Evolutionary conservation across 2,113 vertebrate species (phyloP).

Genomic region (Oryzias celebensis): DNA sequence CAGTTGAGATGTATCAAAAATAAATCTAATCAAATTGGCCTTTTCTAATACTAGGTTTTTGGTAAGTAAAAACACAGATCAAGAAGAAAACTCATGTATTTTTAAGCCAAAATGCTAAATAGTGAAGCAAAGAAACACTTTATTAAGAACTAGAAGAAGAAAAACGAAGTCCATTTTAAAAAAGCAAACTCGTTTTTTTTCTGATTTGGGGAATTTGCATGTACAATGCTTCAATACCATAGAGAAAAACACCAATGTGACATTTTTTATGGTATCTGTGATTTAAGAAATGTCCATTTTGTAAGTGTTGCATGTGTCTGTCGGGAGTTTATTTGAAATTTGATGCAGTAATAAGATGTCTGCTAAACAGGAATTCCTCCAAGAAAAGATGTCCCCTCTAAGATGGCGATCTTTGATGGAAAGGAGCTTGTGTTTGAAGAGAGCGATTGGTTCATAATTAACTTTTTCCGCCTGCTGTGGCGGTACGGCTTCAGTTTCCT

Average conservation of each 20-base stretch:
- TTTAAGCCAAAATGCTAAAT: no score
- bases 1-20: no score
- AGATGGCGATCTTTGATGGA: slow-evolving; percentile 85
- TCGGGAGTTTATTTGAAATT: not conserved
- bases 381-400: slow-evolving; percentile 37
- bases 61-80: no score
- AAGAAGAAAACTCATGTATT: no score
- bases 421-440: slow-evolving; percentile 88
- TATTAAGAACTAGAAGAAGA: not conserved
- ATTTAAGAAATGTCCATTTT: no score
- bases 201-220: not conserved
- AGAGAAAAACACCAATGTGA: no score
- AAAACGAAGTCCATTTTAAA: not conserved
- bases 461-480: slow-evolving; percentile 86
- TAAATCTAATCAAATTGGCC: no score
- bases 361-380: slow-evolving; percentile 78
- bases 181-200: not conserved
- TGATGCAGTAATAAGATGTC: not conserved
- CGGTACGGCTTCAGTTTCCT: slow-evolving; percentile 85
- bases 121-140: not conserved
- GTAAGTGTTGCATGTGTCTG: no score
- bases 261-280: no score
- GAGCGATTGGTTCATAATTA: slow-evolving; percentile 90
- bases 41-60: no score
- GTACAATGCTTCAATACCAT: no score